These are phyloP conservation scores for Heliconius erato DNA, from an alignment of 2,888 invertebrate genomes.

Conservation along the genomic window DNA sequence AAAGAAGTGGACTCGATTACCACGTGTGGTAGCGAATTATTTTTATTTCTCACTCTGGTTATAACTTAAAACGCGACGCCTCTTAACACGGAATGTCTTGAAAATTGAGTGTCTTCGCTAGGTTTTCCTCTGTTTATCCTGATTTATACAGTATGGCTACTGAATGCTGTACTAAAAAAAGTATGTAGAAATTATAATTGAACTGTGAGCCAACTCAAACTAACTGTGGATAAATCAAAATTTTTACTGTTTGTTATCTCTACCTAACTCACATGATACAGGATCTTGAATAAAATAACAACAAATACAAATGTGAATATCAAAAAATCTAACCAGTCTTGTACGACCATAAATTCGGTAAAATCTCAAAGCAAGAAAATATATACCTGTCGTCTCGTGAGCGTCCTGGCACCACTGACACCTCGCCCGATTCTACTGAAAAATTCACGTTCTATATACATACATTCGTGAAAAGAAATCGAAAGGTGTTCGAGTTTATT, in stretches of 20 bases:
- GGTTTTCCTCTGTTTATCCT: no score
- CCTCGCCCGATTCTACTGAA: conserved; percentile 26
- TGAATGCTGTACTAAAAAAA: no score
- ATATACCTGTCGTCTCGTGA: not conserved
- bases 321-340: not conserved
- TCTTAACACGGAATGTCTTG: no score
- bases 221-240: not conserved
- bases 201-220: no score
- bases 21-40: no score
- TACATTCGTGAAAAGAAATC: conserved; percentile 44
- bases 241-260: not conserved
- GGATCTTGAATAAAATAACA: not conserved
- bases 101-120: no score
- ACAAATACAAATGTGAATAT: not conserved
- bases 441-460: conserved; percentile 38
- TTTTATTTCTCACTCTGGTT: no score
- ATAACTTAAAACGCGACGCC: no score
- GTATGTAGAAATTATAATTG: no score
- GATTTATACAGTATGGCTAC: no score
- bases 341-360: not conserved
- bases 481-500: conserved; percentile 49
- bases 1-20: no score
- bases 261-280: not conserved
- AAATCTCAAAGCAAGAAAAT: not conserved
- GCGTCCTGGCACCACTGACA: not conserved